phyloP scores from a whole-genome alignment of 2,113 vertebrate species.

The Mobula birostris region DNA sequence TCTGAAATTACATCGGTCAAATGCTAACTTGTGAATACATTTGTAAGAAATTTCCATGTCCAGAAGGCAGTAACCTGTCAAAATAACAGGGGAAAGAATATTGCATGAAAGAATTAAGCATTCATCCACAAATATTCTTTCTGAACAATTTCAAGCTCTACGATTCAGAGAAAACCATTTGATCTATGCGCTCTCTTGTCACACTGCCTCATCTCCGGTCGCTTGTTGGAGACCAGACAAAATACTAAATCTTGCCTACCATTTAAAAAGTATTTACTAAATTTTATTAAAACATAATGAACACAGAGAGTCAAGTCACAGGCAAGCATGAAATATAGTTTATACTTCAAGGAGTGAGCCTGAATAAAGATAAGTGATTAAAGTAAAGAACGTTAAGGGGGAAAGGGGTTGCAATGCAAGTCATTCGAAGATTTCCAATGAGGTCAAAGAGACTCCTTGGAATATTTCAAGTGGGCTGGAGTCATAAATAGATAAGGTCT shows the following conservation, averaged over 20 bases:
- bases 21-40: background rate
- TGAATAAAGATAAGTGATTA: background rate
- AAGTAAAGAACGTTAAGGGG: background rate
- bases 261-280: background rate
- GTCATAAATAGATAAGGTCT: too few species aligned
- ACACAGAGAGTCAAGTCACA: background rate
- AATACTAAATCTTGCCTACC: conserved; percentile 13
- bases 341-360: background rate
- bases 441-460: background rate
- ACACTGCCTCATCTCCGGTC: background rate
- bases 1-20: background rate
- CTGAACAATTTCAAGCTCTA: background rate
- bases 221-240: background rate
- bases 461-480: background rate
- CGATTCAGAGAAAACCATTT: background rate
- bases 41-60: background rate
- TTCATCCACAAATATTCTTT: background rate
- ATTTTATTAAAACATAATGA: background rate
- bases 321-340: background rate
- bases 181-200: background rate
- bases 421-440: background rate
- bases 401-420: background rate
- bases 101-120: background rate
- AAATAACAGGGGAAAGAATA: background rate
- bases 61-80: background rate